Evolutionary conservation across 2,888 invertebrate genomes (phyloP), one percentile per base, ranked within the genome.

Genomic region (Tetropium fuscum): DNA sequence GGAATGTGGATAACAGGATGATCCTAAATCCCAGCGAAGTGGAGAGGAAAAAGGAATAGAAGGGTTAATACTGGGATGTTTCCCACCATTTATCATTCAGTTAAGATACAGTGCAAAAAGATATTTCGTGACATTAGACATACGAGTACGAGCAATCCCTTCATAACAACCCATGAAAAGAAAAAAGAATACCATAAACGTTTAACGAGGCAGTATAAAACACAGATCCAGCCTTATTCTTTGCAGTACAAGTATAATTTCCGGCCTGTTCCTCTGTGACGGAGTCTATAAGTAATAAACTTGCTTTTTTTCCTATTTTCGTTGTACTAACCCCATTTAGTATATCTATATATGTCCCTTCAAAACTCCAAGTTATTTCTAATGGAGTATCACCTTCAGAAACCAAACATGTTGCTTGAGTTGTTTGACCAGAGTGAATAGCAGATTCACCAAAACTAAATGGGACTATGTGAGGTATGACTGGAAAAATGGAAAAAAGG

Each of bases 401-500:
- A 59, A 88, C 84, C 84, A 87, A 84, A 83, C 89, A 86, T 79
- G 86, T 88, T 70, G 90, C 86, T 82, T 93, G 92, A 72, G 89
- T 91, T 64, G 92, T 89, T 81, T 92, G 91, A 68, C 92, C 93
- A 77, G 89, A 89, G 81, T 88, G 89, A 73, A 92, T 87, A 74
- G 91, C 90, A 69, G 87, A 87, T 80, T 88, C 86, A 66, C 91
- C 92, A 82, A 93, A 92, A 80, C 87, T 87, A 83, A 93, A 93
- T 75, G 92, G 92, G 82, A 87, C 89, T 83, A 93, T 91, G 82
- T 88, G 90, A 80, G 93, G 93, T 77, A 88, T 80, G 83, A 93
- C 93, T 93, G 88, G 82, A 89, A 87, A 83, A 69, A 74, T 83
- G 63, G 66, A 66, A 68, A 40, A 8, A 36, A 15, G 36, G 32